Evolutionary conservation across 1,140 invertebrate species (phyloP), one percentile per base, ranked within the genome.

Genomic region (Bombus consobrinus): DNA sequence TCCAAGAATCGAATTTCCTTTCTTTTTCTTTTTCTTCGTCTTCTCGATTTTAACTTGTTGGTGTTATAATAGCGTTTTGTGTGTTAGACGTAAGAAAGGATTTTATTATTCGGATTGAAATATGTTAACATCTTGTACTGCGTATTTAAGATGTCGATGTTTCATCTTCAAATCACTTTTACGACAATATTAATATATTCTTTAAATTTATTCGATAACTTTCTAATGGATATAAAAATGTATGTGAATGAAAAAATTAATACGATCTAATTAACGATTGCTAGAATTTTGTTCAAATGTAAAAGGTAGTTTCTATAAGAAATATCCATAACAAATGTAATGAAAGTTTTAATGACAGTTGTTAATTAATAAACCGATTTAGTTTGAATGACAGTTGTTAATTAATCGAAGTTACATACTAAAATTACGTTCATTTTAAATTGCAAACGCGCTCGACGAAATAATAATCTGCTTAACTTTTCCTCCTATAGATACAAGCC

Each of bases 401-500:
- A 59, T 59, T 28, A 59, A 18, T 59, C 3, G 10, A 28, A 28
- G 25, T n/a, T 12, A n/a, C 9, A n/a, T 62, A 62, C 6, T 2
- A 53, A 53, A 53, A 8, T 53, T 53, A 22, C 18, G 18, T 22
- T 53, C 1, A 8, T 62, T 62, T 62, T 62, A n/a, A 62, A 13
- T 13, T 62, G 9, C 37, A 9, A 13, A 73, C 28, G 1, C 25
- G 1, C 3, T 12, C 41, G n/a, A 73, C 39, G 13, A 34, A 25
- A 78, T 37, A 57, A 39, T 32, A n/a, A 37, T 69, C 25, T 22
- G 6, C 59, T 62, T 76, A n/a, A 47, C 69, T 80, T 89, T 43
- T 83, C 78, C 1, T 66, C 71, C 93, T 93, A 28, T 90, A 95
- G 95, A 91, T 90, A 86, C 87, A 86, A 53, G 83, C 90, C 86